Conservation (phyloP, 2,113 vertebrate species). For the Arizona elegans region DNA sequence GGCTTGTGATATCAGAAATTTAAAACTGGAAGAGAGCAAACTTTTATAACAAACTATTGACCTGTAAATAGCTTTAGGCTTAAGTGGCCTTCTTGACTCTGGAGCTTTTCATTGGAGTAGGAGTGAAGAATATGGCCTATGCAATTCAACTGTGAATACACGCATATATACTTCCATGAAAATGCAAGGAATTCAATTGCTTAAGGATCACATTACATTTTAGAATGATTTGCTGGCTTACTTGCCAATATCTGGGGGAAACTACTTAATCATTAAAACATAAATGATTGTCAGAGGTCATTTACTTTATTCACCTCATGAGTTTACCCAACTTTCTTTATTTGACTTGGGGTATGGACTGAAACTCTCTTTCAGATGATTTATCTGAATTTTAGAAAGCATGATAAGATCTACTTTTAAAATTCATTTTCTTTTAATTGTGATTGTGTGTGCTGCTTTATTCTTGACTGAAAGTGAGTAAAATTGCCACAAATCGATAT, state of each 20-base stretch:
- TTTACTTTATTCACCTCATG: not conserved
- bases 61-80: not conserved
- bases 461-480: not conserved
- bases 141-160: not conserved
- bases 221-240: not conserved
- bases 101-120: not conserved
- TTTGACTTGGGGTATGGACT: not conserved
- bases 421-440: not conserved
- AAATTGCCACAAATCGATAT: not conserved
- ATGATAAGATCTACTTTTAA: not conserved
- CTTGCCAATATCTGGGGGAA: not conserved
- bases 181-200: not conserved
- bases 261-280: not conserved
- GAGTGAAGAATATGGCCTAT: not conserved
- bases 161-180: not conserved
- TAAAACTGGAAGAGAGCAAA: not conserved
- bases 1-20: not conserved
- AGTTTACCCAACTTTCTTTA: not conserved
- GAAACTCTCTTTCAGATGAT: not conserved
- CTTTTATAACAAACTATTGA: not conserved
- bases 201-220: not conserved
- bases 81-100: not conserved
- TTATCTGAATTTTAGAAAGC: not conserved
- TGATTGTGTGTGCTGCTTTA: not conserved
- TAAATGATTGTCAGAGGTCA: not conserved